These are phyloP conservation scores for Adrianichthys oophorus DNA, from an alignment of 2,797 vertebrate species.

Conservation along the genomic window DNA sequence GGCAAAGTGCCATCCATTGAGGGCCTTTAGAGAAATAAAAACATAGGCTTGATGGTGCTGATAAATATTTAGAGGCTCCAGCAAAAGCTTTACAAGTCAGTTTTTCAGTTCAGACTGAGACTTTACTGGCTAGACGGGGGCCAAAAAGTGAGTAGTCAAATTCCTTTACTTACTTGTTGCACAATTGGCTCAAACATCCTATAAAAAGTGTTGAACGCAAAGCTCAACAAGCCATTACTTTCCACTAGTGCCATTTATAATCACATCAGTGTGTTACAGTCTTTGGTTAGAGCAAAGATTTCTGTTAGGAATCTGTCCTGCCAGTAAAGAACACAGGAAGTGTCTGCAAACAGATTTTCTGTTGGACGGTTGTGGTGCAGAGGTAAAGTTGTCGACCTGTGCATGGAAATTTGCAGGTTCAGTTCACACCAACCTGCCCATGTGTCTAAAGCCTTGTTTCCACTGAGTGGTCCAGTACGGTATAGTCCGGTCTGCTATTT, in stretches of 20 bases:
- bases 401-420: no score
- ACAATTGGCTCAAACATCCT: constrained; percentile 16
- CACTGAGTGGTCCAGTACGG: no score
- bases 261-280: constrained; percentile 33
- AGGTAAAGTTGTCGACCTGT: no score
- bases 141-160: no score
- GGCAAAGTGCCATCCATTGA: constrained; percentile 74
- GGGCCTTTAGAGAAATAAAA: constrained; percentile 44
- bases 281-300: constrained; percentile 26
- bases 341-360: no score
- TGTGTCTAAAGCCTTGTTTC: no score
- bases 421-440: no score
- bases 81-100: constrained; percentile 63
- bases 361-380: no score
- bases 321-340: not conserved
- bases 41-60: constrained; percentile 55
- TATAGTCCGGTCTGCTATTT: no score
- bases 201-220: constrained; percentile 17
- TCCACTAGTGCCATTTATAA: constrained; percentile 41
- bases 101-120: constrained; percentile 47
- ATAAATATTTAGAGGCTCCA: constrained; percentile 71
- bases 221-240: constrained; percentile 17
- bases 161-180: no score
- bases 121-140: constrained; percentile 22
- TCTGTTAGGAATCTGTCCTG: constrained; percentile 27